phyloP scores from a whole-genome alignment of 2,113 vertebrate species.

The Apteryx mantelli region DNA sequence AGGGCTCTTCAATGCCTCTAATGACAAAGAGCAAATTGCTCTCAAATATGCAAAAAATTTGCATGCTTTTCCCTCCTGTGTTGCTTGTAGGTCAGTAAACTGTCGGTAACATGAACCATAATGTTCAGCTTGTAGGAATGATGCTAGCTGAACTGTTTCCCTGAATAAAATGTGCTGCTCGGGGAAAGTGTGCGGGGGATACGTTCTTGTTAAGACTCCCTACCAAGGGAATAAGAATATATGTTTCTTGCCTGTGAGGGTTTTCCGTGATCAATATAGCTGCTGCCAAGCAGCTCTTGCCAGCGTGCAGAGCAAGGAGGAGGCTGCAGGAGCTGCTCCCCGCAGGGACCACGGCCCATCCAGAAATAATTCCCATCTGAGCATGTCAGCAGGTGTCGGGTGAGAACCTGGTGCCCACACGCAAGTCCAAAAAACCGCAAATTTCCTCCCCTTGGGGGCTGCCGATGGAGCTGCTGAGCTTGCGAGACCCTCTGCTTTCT shows the following conservation, averaged over 20 bases:
- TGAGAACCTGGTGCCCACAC: no score
- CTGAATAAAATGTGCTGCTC: not conserved
- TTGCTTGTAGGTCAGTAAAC: not conserved
- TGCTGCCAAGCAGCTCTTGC: no score
- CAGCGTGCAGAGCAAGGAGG: no score
- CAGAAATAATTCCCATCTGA: no score
- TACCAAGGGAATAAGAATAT: not conserved
- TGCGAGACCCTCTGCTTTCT: no score
- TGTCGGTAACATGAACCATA: not conserved
- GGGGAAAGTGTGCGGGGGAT: rapidly evolving
- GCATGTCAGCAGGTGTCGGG: no score
- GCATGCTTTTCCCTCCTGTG: not conserved
- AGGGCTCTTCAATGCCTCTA: not conserved
- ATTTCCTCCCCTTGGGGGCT: no score
- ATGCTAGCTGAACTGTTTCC: not conserved
- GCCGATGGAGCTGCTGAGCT: no score
- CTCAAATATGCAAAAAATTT: slow-evolving; percentile 7
- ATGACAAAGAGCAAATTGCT: not conserved
- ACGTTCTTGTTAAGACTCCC: not conserved
- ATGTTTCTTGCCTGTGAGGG: rapidly evolving
- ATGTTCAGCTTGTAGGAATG: not conserved
- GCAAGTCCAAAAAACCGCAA: no score
- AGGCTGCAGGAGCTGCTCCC: no score
- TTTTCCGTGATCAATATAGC: not conserved
- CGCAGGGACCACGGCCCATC: no score